Percentiles rank a stretch among this genome's conserved stretches.
Conservation (phyloP, 2,113 vertebrate genomes). For the Antigone vipio region DNA sequence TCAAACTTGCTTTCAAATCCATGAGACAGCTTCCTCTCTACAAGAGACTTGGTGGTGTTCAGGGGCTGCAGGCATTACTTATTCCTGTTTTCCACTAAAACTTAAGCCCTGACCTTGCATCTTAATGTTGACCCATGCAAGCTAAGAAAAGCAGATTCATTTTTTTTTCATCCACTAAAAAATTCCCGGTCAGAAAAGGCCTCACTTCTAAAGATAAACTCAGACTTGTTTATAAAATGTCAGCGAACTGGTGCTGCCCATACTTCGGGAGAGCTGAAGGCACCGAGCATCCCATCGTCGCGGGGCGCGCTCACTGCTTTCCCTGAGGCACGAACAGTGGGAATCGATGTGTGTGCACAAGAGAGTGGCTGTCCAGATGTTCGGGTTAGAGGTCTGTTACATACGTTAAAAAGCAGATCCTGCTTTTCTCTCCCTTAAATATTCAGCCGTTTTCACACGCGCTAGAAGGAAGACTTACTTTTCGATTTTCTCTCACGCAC, state of each 20-base stretch:
- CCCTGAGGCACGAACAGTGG: neutral
- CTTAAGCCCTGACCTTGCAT: neutral
- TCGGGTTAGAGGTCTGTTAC: neutral
- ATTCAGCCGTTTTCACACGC: neutral
- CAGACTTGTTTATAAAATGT: neutral
- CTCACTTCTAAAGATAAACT: neutral
- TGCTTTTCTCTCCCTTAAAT: neutral
- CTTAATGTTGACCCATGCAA: neutral
- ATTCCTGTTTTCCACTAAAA: neutral
- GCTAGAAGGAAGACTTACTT: neutral
- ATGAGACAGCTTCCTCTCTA: neutral
- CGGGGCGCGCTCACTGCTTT: neutral
- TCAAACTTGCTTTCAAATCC: neutral
- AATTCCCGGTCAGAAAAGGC: neutral
- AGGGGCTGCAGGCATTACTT: neutral
- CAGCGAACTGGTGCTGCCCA: neutral
- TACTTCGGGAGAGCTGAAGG: fast-evolving
- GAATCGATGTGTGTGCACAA: neutral
- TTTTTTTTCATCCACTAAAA: neutral
- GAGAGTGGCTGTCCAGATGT: neutral
- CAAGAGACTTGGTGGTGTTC: fast-evolving
- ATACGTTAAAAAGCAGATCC: neutral
- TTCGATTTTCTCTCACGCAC: neutral
- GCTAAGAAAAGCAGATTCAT: neutral
- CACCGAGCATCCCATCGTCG: fast-evolving